Evolutionary conservation across 1,140 invertebrate genomes (phyloP).

Genomic region (Macrosteles quadrilineatus): DNA sequence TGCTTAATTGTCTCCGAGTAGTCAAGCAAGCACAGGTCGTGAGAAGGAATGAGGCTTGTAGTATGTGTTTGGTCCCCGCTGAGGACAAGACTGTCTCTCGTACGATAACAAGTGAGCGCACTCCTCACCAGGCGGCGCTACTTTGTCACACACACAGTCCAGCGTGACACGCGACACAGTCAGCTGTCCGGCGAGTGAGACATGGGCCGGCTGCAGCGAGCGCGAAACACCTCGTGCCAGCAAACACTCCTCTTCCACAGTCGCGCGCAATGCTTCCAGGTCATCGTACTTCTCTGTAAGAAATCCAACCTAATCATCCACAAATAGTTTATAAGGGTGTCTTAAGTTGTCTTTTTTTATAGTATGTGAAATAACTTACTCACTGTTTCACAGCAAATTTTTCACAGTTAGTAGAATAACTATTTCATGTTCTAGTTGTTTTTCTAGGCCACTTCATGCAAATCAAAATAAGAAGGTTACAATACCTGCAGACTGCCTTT

Average conservation of each 20-base stretch:
- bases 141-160: slow-evolving; percentile 54
- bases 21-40: background rate
- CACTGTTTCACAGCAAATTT: too few relatives aligned
- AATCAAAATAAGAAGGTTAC: too few relatives aligned
- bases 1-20: too few relatives aligned
- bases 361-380: slow-evolving; percentile 43
- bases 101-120: slow-evolving; percentile 54
- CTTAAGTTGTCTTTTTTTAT: slow-evolving; percentile 29
- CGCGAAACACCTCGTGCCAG: slow-evolving; percentile 47
- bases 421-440: too few relatives aligned
- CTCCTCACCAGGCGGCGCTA: slow-evolving; percentile 50
- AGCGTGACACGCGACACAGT: slow-evolving; percentile 57
- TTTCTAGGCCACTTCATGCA: too few relatives aligned
- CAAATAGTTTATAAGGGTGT: slow-evolving; percentile 45
- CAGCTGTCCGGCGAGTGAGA: slow-evolving; percentile 55
- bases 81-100: slow-evolving; percentile 54
- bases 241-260: slow-evolving; percentile 50
- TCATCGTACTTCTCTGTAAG: slow-evolving; percentile 39
- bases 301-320: slow-evolving; percentile 25
- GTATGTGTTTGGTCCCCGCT: slow-evolving; percentile 23
- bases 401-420: too few relatives aligned
- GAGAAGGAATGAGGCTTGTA: slow-evolving; percentile 1
- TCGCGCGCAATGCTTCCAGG: slow-evolving; percentile 31
- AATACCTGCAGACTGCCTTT: too few relatives aligned
- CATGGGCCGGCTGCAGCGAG: slow-evolving; percentile 46